Evolutionary conservation across 2,888 invertebrate genomes (phyloP), one percentile per base, ranked within the genome.

Genomic region (Drosophila pseudotalamancana): DNA sequence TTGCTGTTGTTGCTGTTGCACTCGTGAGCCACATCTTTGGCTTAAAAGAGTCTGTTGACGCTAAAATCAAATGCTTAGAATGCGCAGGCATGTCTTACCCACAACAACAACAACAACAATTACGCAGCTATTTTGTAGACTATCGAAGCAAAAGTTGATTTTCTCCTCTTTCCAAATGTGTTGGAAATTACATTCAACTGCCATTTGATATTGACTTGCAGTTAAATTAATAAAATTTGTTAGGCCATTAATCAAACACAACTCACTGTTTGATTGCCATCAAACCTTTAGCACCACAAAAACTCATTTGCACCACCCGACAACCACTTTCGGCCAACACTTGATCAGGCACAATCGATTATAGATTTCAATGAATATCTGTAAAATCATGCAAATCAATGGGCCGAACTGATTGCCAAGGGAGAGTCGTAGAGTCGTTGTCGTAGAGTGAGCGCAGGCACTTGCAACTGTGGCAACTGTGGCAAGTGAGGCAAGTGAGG

Each of bases 361-460:
- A 46, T 23, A 18, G 43, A 37, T 51, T 50, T 16, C 6, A n/a
- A 62, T 51, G 40, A 45, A 59, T 60, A 70, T 57, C 35, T 81
- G 66, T 51, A 74, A 74, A 81, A 71, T 79, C 85, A 80, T 66
- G 74, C 71, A 87, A 87, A 84, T 84, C 84, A 81, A 80, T 83
- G 77, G 57, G 64, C 61, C 46, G 54, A 57, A 69, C 64, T 72
- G 61, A 77, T 78, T 62, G 67, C 67, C 14, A 16, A 29, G 37
- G 27, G 57, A 83, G 81, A 77, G 66, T 37, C 37, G 43, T n/a
- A 18, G 6, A 32, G 14, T 32, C n/a, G n/a, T n/a, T n/a, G n/a
- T n/a, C n/a, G 43, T 29, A 9, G 18, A n/a, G 21, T 16, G 45
- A 66, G 12, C 35, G 55, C 53, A 27, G 39, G 43, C 49, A 55